A percentile compares a stretch with the other conserved stretches of the same genome.
phyloP scores from a whole-genome alignment of 2,888 invertebrate genomes.

The Stenoptilia bipunctidactyla region DNA sequence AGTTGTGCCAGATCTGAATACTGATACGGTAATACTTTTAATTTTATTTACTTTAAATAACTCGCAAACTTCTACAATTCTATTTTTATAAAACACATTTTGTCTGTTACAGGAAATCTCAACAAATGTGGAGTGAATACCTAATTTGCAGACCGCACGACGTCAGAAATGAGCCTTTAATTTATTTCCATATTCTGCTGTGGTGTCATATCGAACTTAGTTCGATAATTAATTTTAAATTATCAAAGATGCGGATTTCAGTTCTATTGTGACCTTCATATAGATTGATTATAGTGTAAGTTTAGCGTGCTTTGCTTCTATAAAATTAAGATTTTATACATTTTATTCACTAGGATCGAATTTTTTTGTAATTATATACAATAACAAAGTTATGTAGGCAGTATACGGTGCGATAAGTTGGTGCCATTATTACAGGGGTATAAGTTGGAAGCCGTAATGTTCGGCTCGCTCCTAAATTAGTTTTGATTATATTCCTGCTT shows the following conservation, averaged over 20 bases:
- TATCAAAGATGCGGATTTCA: slow-evolving; percentile 48
- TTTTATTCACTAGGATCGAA: slow-evolving; percentile 65
- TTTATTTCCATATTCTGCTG: slow-evolving; percentile 55
- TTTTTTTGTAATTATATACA: slow-evolving; percentile 55
- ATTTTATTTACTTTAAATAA: no score
- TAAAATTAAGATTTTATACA: slow-evolving; percentile 67
- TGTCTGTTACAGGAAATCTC: slow-evolving; percentile 36
- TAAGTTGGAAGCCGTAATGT: slow-evolving; percentile 50
- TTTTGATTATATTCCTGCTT: slow-evolving; percentile 2
- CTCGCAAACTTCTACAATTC: no score
- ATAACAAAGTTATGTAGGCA: slow-evolving; percentile 69
- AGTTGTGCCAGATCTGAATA: slow-evolving; percentile 50
- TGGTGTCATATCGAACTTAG: slow-evolving; percentile 60
- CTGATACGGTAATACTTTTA: slow-evolving; percentile 38
- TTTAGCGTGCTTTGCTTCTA: slow-evolving; percentile 70
- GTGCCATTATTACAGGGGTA: slow-evolving; percentile 72
- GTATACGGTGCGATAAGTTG: slow-evolving; percentile 71
- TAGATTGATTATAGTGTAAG: slow-evolving; percentile 64
- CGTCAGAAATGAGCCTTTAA: slow-evolving; percentile 50
- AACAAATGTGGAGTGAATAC: slow-evolving; percentile 42
- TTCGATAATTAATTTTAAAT: slow-evolving; percentile 45
- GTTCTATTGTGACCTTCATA: slow-evolving; percentile 50
- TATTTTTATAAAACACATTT: no score
- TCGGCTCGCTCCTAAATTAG: slow-evolving; percentile 38
- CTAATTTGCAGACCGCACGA: slow-evolving; percentile 25